phyloP scores from a whole-genome alignment of 2,113 vertebrate genomes.

The Thalassarche chlororhynchos region DNA sequence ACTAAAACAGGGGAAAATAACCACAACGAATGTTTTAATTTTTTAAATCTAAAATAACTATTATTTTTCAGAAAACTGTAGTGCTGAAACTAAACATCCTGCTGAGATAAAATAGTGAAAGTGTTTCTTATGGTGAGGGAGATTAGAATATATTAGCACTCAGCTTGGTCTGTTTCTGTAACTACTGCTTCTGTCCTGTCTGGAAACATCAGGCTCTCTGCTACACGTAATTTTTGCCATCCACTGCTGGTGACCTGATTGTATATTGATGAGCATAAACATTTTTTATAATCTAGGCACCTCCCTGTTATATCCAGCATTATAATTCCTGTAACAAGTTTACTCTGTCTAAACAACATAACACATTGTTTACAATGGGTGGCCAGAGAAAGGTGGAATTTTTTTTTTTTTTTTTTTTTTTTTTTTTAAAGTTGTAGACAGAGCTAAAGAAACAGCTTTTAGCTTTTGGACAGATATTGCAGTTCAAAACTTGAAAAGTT shows the following conservation, averaged over 20 bases:
- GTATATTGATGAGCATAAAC: neutral
- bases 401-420: neutral
- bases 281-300: neutral
- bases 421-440: neutral
- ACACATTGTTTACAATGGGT: neutral
- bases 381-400: neutral
- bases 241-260: neutral
- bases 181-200: neutral
- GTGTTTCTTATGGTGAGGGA: neutral
- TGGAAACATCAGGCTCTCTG: neutral
- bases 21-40: neutral
- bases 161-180: neutral
- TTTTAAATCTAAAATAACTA: neutral
- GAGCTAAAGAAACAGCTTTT: neutral
- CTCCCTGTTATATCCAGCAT: neutral
- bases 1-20: neutral
- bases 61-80: neutral
- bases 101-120: neutral
- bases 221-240: neutral
- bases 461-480: neutral
- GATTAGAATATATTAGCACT: neutral
- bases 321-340: neutral
- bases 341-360: neutral
- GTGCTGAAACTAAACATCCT: neutral
- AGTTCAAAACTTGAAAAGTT: neutral